Evolutionary conservation across 1,140 invertebrate genomes (phyloP).

Genomic region (Arctopsyche grandis): DNA sequence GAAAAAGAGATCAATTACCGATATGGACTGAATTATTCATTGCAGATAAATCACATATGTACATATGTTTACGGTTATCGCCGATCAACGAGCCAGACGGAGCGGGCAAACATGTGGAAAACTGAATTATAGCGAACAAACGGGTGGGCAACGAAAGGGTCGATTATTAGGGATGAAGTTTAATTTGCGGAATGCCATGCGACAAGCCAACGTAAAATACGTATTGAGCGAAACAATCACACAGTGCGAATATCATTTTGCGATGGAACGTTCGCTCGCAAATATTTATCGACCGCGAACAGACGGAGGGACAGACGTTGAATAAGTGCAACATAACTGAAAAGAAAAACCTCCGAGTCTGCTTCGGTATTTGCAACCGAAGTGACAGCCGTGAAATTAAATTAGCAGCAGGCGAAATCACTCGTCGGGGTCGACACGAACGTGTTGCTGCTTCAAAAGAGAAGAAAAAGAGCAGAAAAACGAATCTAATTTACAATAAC

Average conservation of each 20-base stretch:
- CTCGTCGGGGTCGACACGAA: constrained; percentile 12
- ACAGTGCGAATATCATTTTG: neutral
- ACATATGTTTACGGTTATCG: constrained; percentile 15
- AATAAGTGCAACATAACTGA: neutral
- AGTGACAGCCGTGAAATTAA: constrained; percentile 35
- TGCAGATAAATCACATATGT: constrained; percentile 11
- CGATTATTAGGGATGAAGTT: constrained; percentile 20
- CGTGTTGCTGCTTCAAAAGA: too few relatives aligned
- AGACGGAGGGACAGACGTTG: too few relatives aligned
- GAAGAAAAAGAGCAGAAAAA: neutral
- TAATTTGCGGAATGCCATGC: constrained; percentile 16
- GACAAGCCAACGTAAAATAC: neutral
- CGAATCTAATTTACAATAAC: constrained; percentile 18
- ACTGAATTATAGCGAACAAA: constrained; percentile 21
- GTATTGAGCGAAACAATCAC: neutral
- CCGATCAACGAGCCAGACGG: neutral
- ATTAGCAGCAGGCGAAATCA: constrained; percentile 18
- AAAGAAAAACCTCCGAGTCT: constrained; percentile 19
- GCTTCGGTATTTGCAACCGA: constrained; percentile 20
- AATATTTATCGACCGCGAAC: too few relatives aligned
- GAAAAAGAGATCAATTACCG: neutral
- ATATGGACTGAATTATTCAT: constrained; percentile 26
- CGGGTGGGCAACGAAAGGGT: neutral
- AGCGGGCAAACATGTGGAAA: constrained; percentile 10
- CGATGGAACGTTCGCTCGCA: neutral